Evolutionary conservation across 2,888 invertebrate species (phyloP).

Genomic region (Lasioglossum calceatum): DNA sequence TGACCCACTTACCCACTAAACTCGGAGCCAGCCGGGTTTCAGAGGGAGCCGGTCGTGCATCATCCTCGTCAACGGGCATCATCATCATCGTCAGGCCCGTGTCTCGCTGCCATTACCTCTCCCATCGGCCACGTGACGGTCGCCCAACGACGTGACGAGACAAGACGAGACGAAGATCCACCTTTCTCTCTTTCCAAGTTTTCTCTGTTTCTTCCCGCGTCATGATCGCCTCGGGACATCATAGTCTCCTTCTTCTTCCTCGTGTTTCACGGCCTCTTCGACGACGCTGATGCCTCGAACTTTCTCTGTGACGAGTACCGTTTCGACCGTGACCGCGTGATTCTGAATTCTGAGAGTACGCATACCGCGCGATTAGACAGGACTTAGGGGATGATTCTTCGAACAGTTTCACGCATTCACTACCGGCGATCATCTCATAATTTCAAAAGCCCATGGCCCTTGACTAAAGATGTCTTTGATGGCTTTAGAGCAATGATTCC

Average conservation of each 20-base stretch:
- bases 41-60: constrained; percentile 44
- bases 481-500: no score
- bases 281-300: constrained; percentile 60
- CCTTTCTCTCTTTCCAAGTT: constrained; percentile 54
- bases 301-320: constrained; percentile 83
- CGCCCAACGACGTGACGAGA: background rate
- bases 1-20: constrained; percentile 84
- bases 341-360: background rate
- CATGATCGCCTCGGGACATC: background rate
- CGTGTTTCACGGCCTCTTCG: constrained; percentile 44
- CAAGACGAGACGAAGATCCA: background rate
- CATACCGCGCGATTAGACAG: background rate
- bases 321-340: constrained; percentile 63
- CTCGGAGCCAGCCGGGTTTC: constrained; percentile 66
- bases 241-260: background rate
- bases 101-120: constrained; percentile 19
- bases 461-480: no score
- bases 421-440: background rate
- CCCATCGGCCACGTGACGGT: constrained; percentile 36
- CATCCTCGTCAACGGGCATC: constrained; percentile 41
- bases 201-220: background rate
- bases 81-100: constrained; percentile 28
- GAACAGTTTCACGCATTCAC: background rate
- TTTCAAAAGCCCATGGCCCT: background rate
- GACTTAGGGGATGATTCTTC: background rate